phyloP scores from a whole-genome alignment of 2,113 vertebrate genomes.

The Spizaetus ornatus region DNA sequence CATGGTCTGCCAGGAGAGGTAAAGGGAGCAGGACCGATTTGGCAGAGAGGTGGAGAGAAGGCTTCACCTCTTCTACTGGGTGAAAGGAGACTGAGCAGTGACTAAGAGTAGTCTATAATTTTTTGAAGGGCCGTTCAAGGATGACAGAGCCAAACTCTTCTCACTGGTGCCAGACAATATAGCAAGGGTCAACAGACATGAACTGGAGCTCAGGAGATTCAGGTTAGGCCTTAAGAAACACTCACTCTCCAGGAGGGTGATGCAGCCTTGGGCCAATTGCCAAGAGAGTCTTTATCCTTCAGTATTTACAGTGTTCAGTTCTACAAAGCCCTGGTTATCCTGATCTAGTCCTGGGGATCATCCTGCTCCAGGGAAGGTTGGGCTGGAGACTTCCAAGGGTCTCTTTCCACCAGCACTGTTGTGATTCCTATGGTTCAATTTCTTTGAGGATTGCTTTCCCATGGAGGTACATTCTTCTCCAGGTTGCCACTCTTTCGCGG shows the following conservation, averaged over 20 bases:
- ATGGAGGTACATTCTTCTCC: background rate
- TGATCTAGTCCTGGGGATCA: background rate
- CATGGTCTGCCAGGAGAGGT: background rate
- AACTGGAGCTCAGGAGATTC: background rate
- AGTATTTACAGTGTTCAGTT: background rate
- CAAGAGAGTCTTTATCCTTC: background rate
- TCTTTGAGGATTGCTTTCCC: background rate
- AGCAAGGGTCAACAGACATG: background rate
- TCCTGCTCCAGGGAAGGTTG: background rate
- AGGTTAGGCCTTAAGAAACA: background rate
- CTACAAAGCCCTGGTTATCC: background rate
- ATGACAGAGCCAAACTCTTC: background rate
- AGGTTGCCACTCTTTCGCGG: accelerated
- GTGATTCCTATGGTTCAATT: background rate
- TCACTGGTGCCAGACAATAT: background rate
- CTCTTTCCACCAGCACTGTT: background rate
- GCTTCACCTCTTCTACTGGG: background rate
- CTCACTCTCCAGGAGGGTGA: background rate
- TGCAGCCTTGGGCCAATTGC: background rate
- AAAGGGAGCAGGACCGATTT: background rate
- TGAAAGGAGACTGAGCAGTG: background rate
- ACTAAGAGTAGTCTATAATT: background rate
- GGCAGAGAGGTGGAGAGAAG: background rate
- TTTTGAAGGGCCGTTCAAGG: background rate
- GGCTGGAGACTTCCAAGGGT: background rate